Percentiles rank a stretch among this genome's conserved stretches.
Evolutionary conservation across 1,140 invertebrate species (phyloP).

Genomic region (Uloborus diversus): DNA sequence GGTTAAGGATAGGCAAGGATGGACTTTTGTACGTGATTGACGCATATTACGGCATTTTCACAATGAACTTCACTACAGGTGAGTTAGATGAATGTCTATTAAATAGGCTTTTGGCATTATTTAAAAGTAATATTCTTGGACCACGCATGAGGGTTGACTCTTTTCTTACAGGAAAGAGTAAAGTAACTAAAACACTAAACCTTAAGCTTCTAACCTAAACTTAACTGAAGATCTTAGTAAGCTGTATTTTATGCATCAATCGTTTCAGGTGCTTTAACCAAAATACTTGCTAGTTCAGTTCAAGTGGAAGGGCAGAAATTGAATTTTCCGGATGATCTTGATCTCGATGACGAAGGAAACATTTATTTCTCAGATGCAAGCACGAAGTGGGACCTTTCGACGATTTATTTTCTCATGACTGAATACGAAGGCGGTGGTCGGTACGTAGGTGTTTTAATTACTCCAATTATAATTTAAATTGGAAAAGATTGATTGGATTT

Average conservation of each 20-base stretch:
- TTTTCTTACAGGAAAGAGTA: too few species aligned
- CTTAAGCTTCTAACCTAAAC: too few species aligned
- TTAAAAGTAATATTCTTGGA: too few species aligned
- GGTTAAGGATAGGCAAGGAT: conserved; percentile 74
- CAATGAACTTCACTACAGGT: conserved; percentile 46
- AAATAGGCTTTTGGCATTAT: too few species aligned
- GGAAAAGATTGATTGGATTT: too few species aligned
- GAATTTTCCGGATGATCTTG: conserved; percentile 69
- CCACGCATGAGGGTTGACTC: too few species aligned
- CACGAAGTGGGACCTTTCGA: conserved; percentile 72
- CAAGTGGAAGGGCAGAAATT: conserved; percentile 61
- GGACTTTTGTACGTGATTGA: conserved; percentile 79
- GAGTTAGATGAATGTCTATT: too few species aligned
- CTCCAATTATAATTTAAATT: too few species aligned
- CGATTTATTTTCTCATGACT: conserved; percentile 72
- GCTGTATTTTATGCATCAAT: too few species aligned
- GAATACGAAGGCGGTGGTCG: conserved; percentile 76
- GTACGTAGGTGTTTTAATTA: conserved; percentile 65
- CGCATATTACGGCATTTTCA: conserved; percentile 76
- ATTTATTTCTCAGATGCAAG: conserved; percentile 82
- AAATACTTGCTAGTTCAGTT: conserved; percentile 60
- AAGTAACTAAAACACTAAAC: too few species aligned
- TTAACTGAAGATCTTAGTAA: too few species aligned
- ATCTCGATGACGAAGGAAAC: conserved; percentile 76
- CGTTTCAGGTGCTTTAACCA: conserved; percentile 63